These are phyloP conservation scores for Aldabrachelys gigantea DNA, from an alignment of 2,113 vertebrate genomes.

Conservation along the genomic window DNA sequence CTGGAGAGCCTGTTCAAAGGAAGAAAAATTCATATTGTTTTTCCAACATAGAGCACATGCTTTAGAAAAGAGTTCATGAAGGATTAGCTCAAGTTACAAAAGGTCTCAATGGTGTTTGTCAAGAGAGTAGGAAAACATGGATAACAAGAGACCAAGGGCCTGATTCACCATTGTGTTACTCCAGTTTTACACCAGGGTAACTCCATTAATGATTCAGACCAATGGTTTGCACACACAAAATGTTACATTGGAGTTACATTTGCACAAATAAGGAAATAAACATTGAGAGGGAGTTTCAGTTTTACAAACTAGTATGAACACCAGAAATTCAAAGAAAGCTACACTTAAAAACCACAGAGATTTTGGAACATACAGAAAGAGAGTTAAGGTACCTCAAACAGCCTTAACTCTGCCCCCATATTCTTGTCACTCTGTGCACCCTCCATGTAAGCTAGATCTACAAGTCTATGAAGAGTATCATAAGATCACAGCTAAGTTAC, in stretches of 20 bases:
- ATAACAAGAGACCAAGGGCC: neutral
- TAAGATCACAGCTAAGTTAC: too few species aligned
- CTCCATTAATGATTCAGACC: fast-evolving
- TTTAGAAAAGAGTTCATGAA: too few species aligned
- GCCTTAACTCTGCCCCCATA: too few species aligned
- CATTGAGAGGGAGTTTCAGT: too few species aligned
- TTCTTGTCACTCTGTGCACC: too few species aligned
- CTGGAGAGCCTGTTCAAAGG: neutral
- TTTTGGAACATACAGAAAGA: too few species aligned
- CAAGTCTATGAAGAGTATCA: too few species aligned
- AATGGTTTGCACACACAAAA: fast-evolving
- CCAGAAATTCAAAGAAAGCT: too few species aligned
- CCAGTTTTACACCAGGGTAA: neutral
- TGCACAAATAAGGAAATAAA: neutral
- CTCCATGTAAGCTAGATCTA: too few species aligned
- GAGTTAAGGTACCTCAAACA: too few species aligned
- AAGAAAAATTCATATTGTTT: neutral
- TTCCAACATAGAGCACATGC: neutral
- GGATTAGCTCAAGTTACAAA: neutral
- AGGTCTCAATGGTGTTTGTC: fast-evolving
- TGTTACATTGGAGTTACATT: fast-evolving
- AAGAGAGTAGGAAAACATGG: neutral
- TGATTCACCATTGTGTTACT: fast-evolving
- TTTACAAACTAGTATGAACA: too few species aligned
- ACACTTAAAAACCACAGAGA: too few species aligned